Base-by-base conservation (phyloP, 2,888 invertebrate genomes). In the Timandra comae region DNA sequence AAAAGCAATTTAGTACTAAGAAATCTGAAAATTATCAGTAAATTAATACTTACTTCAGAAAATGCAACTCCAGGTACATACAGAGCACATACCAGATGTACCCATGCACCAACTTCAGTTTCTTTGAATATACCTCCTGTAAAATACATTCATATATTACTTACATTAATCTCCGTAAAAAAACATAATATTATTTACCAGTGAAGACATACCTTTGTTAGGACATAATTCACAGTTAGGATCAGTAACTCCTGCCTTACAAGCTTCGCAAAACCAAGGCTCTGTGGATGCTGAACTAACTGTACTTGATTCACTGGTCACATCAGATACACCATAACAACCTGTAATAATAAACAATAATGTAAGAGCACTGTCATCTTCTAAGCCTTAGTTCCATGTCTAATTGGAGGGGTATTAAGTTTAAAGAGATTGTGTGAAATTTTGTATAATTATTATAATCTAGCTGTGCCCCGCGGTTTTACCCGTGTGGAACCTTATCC, bases 201-300 rank as follows among this genome's bases (percentile, higher is more conserved):
- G n/a, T n/a, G n/a, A n/a, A n/a, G n/a, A n/a, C n/a, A n/a, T 63
- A 80, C 91, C 93, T 64, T 88, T 90, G 69, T 96, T 97, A 0
- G 99, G 99, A 67, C 99, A 99, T 8, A 99, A 85, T 80, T 99
- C 98, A 73, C 99, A 99, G 21, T 89, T 90, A 0, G 98, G 98
- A 68, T 94, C 93, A 7, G 88, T 90, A 7, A 95, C 91, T 0
- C 96, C 96, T 10, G 97, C 97, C 56, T 95, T 93, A 64, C 99
- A 99, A 3, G 98, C 96, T 73, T 99, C 99, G 85, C 99, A 99
- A 77, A 99, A 99, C 99, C 99, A 99, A 0, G 98, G 98, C 47
- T 99, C 98, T 0, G 98, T 98, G 13, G 97, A 96, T 33, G 96
- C 96, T 0, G 97, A 92, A 7, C 98, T 98, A 45, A 95, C 94